Conservation (phyloP, 2,888 invertebrate species). For the Bimastos eiseni region DNA sequence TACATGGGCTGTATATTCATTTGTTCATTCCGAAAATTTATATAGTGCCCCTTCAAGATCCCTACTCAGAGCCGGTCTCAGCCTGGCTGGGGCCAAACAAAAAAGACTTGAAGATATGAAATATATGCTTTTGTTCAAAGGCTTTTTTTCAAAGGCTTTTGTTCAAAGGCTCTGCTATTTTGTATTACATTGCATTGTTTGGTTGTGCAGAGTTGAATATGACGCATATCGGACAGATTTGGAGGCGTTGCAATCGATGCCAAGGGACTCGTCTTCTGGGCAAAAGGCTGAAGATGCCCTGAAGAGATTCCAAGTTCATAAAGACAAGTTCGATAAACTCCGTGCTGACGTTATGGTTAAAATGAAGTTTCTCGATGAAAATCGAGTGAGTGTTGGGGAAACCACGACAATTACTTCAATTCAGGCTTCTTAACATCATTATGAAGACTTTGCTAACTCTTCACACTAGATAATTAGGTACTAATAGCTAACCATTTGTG, state of each 20-base stretch:
- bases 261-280: slow-evolving; percentile 49
- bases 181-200: background rate
- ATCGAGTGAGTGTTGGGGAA: slow-evolving; percentile 77
- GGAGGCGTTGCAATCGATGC: slow-evolving; percentile 74
- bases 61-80: too few species aligned
- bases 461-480: background rate
- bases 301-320: slow-evolving; percentile 78
- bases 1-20: slow-evolving; percentile 2
- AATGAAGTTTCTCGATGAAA: slow-evolving; percentile 93
- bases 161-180: background rate
- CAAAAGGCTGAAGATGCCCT: slow-evolving; percentile 77
- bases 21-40: too few species aligned
- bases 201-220: slow-evolving; percentile 78
- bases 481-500: background rate
- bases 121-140: too few species aligned
- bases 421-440: background rate
- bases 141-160: too few species aligned
- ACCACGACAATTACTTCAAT: background rate
- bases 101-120: too few species aligned
- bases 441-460: background rate
- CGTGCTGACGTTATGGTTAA: slow-evolving; percentile 92
- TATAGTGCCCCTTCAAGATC: too few species aligned
- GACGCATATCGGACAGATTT: slow-evolving; percentile 96
- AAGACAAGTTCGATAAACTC: slow-evolving; percentile 87
- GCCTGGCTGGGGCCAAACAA: too few species aligned